Conservation (phyloP, 2,113 vertebrate genomes). For the Monarcha castaneiventris region DNA sequence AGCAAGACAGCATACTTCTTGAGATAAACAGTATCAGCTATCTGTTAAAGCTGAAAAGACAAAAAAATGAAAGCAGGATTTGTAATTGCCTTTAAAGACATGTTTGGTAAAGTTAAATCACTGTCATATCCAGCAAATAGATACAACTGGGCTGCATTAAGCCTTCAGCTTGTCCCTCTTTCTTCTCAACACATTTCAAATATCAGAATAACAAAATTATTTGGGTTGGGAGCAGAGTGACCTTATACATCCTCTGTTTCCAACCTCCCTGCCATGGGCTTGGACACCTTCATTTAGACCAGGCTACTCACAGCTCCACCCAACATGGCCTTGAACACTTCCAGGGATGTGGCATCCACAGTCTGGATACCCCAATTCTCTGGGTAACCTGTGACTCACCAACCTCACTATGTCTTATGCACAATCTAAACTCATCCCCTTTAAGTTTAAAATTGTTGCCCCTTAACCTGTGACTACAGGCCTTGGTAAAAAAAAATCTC, state of each 20-base stretch:
- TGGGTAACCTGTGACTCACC: neutral
- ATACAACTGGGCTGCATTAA: neutral
- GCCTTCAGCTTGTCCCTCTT: neutral
- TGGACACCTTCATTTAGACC: neutral
- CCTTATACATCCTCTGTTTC: neutral
- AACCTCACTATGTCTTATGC: accelerated
- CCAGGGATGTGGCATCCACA: neutral
- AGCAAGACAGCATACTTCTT: neutral
- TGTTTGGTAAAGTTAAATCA: neutral
- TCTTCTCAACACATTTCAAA: neutral
- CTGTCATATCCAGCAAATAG: neutral
- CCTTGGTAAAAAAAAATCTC: neutral
- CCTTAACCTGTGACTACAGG: neutral
- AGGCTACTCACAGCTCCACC: neutral
- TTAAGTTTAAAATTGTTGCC: neutral
- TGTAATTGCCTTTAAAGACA: neutral
- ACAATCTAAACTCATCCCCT: neutral
- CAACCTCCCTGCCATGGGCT: neutral
- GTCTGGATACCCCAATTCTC: neutral
- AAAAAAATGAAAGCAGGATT: neutral
- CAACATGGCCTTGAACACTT: neutral
- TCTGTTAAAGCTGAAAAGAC: neutral
- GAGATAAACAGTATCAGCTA: neutral
- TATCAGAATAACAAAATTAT: neutral
- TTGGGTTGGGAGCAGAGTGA: neutral